These are phyloP conservation scores for Falco columbarius DNA, from an alignment of 2,797 vertebrate species.

Conservation along the genomic window DNA sequence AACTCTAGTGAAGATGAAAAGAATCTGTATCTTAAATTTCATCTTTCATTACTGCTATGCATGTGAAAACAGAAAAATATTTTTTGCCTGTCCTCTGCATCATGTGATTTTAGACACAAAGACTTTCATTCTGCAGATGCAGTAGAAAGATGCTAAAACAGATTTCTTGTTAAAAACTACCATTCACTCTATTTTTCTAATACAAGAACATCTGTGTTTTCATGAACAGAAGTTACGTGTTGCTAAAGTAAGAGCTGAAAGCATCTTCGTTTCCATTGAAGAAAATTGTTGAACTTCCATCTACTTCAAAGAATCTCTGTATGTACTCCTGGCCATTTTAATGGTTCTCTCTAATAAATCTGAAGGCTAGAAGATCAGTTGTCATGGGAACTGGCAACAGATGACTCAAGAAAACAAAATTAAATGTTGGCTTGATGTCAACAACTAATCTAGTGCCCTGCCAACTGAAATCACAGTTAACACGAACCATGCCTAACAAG, in stretches of 20 bases:
- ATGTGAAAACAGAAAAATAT: background rate
- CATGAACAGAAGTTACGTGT: background rate
- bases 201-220: conserved; percentile 9
- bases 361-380: conserved; percentile 59
- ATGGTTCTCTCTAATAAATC: conserved; percentile 53
- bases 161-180: background rate
- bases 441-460: conserved; percentile 65
- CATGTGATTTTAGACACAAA: background rate
- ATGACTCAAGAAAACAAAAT: conserved; percentile 72
- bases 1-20: background rate
- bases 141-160: background rate
- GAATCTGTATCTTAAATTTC: background rate
- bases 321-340: conserved; percentile 38
- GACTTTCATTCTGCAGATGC: background rate
- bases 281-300: conserved; percentile 45
- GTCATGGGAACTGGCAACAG: conserved; percentile 69
- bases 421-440: conserved; percentile 70
- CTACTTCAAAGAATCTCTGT: conserved; percentile 26
- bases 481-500: conserved; percentile 59
- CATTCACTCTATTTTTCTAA: background rate
- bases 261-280: conserved; percentile 39
- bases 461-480: conserved; percentile 68
- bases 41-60: background rate
- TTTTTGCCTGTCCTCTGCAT: background rate
- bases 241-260: conserved; percentile 13